Evolutionary conservation across 35 echinoderm and acorn worm species (phyloP).

Genomic region (Holothuria glaberrima): DNA sequence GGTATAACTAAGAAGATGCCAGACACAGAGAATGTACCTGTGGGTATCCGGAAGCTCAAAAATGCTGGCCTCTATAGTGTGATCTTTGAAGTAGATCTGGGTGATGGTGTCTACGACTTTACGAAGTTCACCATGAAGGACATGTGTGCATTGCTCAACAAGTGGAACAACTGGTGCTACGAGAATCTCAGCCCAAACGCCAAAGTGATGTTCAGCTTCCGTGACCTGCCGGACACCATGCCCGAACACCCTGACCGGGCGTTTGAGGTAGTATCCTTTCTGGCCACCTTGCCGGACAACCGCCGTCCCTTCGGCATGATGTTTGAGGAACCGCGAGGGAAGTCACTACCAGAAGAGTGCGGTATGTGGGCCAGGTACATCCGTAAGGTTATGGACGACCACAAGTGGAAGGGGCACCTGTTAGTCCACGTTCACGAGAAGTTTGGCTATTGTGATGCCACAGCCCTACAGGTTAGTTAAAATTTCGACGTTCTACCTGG

Average conservation of each 20-base stretch:
- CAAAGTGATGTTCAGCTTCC: background rate
- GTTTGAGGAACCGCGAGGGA: slow-evolving; percentile 16
- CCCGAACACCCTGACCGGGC: background rate
- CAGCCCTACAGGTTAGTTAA: too few relatives aligned
- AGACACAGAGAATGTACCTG: slow-evolving; percentile 46
- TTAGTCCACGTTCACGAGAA: slow-evolving; percentile 50
- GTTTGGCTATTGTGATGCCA: too few relatives aligned
- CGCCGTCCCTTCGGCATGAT: background rate
- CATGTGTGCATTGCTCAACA: slow-evolving; percentile 12
- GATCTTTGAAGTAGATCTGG: slow-evolving; percentile 56
- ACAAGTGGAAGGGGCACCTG: slow-evolving; percentile 41
- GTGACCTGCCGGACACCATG: background rate
- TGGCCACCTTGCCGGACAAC: background rate
- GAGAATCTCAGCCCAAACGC: slow-evolving; percentile 27
- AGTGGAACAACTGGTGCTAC: slow-evolving; percentile 44
- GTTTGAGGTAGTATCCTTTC: background rate
- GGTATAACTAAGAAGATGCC: too few relatives aligned
- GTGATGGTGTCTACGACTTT: slow-evolving; percentile 50
- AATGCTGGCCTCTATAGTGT: slow-evolving; percentile 31
- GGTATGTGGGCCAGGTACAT: background rate
- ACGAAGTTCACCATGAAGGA: slow-evolving; percentile 49
- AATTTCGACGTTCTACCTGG: too few relatives aligned
- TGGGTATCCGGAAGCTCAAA: slow-evolving; percentile 30
- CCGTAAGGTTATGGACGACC: background rate
- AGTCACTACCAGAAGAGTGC: background rate